Evolutionary conservation across 2,797 vertebrate genomes (phyloP), one percentile per base, ranked within the genome.

Genomic region (Syndactyla subalaris): DNA sequence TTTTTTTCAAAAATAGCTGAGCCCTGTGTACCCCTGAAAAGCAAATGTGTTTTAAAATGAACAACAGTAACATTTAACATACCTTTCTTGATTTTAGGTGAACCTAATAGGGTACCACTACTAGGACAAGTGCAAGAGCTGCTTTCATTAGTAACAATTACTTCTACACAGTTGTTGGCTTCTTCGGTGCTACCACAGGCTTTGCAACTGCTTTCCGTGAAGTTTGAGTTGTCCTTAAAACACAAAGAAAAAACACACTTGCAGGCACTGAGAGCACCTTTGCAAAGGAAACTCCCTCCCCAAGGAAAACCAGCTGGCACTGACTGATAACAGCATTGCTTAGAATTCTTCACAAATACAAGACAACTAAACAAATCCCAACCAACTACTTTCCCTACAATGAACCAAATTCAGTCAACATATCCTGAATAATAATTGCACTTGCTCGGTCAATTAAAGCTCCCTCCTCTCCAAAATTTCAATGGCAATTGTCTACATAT

Each of bases 1-100:
- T 11, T 58, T 23, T 9, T 62, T 87, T 61, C 46, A 48, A 45
- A 38, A 71, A 45, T 0, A 80, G n/a, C 43, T 14, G 46, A 94
- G 20, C 36, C 2, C 6, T 54, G 78, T 61, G 54, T 30, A 79
- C 6, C 77, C 75, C 38, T 5, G 51, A 77, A 67, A 1, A 17
- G 20, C 16, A 41, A 14, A 38, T 4, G 7, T 12, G 75, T 57
- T 80, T 71, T 8, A 68, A 67, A 78, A 20, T 16, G 3, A 71
- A 68, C 71, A 65, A 27, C 12, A 32, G 18, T 0, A 7, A 81
- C 19, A 30, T 26, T n/a, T 17, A 41, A 95, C 94, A 18, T 97
- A 99, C 99, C 99, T 98, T 98, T 99, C 97, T 99, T 99, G 68
- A 98, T 98, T 98, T 98, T 98, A 83, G 98, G 98, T 34, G 98